These are phyloP conservation scores for Diachasmimorpha longicaudata DNA, from an alignment of 1,140 invertebrate species.

Conservation along the genomic window DNA sequence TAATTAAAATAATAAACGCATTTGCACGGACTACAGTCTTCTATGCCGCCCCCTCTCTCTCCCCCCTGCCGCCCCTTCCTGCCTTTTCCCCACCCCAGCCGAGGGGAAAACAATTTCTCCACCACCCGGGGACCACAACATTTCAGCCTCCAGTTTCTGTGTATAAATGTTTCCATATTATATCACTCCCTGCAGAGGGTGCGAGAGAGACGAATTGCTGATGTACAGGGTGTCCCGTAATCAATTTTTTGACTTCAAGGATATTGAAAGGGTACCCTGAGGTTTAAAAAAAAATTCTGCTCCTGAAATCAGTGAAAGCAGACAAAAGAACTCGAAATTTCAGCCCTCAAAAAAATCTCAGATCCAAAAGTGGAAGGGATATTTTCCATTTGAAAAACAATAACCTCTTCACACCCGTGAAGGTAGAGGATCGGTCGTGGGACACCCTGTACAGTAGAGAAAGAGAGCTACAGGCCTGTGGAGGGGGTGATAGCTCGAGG, in stretches of 20 bases:
- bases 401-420: too few relatives aligned
- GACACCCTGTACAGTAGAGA: constrained; percentile 25
- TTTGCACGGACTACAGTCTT: constrained; percentile 27
- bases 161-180: constrained; percentile 53
- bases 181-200: constrained; percentile 29
- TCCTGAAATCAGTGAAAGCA: too few relatives aligned
- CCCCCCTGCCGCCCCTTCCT: background rate
- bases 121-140: constrained; percentile 30
- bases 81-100: background rate
- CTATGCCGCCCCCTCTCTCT: background rate
- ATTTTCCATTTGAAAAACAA: too few relatives aligned
- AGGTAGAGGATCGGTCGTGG: too few relatives aligned
- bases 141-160: constrained; percentile 40
- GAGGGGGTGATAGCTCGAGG: constrained; percentile 42
- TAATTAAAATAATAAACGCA: constrained; percentile 53
- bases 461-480: constrained; percentile 7
- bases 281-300: too few relatives aligned
- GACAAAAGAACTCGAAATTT: too few relatives aligned
- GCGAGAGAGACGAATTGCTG: constrained; percentile 14
- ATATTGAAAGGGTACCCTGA: too few relatives aligned
- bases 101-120: constrained; percentile 19
- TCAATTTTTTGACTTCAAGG: too few relatives aligned
- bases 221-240: too few relatives aligned
- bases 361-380: too few relatives aligned
- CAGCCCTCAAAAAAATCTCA: too few relatives aligned